A percentile compares a stretch with the other conserved stretches of the same genome.
These are phyloP conservation scores for Thumatha senex DNA, from an alignment of 2,888 invertebrate genomes.

Conservation along the genomic window DNA sequence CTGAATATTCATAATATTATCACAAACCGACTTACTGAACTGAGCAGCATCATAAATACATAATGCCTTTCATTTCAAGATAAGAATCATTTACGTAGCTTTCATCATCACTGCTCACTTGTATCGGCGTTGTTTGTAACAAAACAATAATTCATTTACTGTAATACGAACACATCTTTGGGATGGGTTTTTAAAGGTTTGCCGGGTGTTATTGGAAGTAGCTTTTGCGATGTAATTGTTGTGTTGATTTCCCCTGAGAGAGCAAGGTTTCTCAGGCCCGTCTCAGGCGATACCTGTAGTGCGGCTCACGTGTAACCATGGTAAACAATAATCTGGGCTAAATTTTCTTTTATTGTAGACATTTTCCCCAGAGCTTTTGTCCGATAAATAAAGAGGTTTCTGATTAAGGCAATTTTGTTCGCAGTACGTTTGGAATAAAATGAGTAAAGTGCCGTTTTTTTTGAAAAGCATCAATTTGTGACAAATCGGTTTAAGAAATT, in stretches of 20 bases:
- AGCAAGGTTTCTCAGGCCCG: slow-evolving; percentile 56
- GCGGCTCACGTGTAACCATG: slow-evolving; percentile 44
- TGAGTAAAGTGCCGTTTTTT: too few species aligned
- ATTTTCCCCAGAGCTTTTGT: not conserved
- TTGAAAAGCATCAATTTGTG: too few species aligned
- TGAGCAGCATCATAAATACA: slow-evolving; percentile 68
- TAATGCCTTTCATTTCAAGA: slow-evolving; percentile 61
- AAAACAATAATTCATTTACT: slow-evolving; percentile 34
- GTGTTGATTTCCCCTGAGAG: slow-evolving; percentile 77
- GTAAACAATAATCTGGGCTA: slow-evolving; percentile 46
- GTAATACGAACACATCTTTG: slow-evolving; percentile 46
- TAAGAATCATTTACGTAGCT: slow-evolving; percentile 51
- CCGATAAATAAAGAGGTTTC: not conserved
- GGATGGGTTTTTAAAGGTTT: slow-evolving; percentile 61
- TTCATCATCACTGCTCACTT: slow-evolving; percentile 39
- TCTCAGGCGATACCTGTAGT: slow-evolving; percentile 52
- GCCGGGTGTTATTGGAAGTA: slow-evolving; percentile 69
- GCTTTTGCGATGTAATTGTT: slow-evolving; percentile 79
- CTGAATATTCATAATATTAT: slow-evolving; percentile 81
- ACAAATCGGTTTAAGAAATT: too few species aligned
- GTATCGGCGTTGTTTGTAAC: slow-evolving; percentile 31
- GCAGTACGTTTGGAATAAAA: too few species aligned
- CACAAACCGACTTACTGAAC: slow-evolving; percentile 73
- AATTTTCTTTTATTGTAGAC: slow-evolving; percentile 20
- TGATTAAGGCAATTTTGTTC: not conserved